These are phyloP conservation scores for Herpailurus yagouaroundi DNA, from an alignment of 2,113 vertebrate genomes.

Conservation along the genomic window DNA sequence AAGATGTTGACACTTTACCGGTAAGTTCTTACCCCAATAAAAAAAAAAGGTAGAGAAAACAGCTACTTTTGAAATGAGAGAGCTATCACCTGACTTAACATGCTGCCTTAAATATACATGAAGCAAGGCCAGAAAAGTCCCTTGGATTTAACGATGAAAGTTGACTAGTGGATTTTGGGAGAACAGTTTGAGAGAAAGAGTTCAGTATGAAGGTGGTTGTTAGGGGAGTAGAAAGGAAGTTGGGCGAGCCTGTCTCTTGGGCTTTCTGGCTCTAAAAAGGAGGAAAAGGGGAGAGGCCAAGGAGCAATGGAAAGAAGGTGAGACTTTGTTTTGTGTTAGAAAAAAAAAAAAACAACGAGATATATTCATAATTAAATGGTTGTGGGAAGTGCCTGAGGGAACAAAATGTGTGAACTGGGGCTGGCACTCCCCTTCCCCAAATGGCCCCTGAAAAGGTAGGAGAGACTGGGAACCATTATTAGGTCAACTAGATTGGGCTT, in stretches of 20 bases:
- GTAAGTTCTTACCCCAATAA: background rate
- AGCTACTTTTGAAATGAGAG: background rate
- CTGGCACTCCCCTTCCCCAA: background rate
- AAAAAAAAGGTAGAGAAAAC: background rate
- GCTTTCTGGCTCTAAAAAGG: background rate
- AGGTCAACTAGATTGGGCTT: background rate
- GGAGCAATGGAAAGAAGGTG: background rate
- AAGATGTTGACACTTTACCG: background rate
- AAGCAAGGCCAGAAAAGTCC: background rate
- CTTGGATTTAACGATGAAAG: background rate
- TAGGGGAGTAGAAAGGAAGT: background rate
- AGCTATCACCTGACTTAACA: background rate
- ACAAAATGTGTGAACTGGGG: background rate
- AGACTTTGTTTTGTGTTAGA: background rate
- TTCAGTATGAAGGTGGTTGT: background rate
- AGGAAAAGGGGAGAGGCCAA: background rate
- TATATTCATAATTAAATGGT: background rate
- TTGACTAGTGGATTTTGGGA: background rate
- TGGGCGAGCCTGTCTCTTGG: background rate
- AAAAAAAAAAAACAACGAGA: background rate
- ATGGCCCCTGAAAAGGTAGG: background rate
- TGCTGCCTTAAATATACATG: background rate
- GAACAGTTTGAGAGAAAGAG: background rate
- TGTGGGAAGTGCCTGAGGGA: background rate
- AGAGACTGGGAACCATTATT: background rate